These are phyloP conservation scores for Halocynthia roretzi DNA, from an alignment of 23 tunicate species.

Conservation along the genomic window DNA sequence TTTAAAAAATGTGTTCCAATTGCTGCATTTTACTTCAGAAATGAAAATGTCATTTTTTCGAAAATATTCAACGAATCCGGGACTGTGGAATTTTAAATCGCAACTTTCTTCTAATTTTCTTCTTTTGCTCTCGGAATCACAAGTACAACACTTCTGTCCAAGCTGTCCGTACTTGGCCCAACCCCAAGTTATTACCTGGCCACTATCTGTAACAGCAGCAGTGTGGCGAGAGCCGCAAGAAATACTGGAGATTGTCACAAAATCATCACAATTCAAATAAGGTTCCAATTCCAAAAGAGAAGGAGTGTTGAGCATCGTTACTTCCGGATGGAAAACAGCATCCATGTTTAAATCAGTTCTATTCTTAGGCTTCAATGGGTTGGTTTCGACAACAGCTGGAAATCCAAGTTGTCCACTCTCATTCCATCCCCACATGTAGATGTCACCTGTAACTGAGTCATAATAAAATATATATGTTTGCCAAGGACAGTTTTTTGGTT, in stretches of 20 bases:
- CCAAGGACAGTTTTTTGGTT: not conserved
- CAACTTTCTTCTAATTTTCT: not conserved
- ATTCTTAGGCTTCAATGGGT: not conserved
- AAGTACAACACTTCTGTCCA: conserved; percentile 40
- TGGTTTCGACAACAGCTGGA: conserved; percentile 29
- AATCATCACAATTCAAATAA: conserved; percentile 1
- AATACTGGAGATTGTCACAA: conserved; percentile 36
- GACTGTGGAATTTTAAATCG: not conserved
- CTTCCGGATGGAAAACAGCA: not conserved
- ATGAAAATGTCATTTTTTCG: not conserved
- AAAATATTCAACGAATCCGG: not conserved
- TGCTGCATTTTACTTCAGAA: not conserved
- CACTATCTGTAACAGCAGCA: conserved; percentile 40
- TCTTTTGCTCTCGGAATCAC: not conserved
- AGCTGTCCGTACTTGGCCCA: conserved; percentile 86
- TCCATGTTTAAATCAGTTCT: not conserved
- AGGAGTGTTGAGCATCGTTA: conserved; percentile 42
- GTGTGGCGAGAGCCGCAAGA: conserved; percentile 72
- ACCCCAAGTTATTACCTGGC: conserved; percentile 69
- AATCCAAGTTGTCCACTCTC: conserved; percentile 81
- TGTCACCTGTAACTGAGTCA: conserved; percentile 50
- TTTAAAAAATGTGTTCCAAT: conserved; percentile 10
- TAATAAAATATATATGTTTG: conserved; percentile 3
- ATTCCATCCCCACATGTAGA: conserved; percentile 92
- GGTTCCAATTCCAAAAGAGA: conserved; percentile 55